Evolutionary conservation across 2,888 invertebrate genomes (phyloP).

Genomic region (Blomia tropicalis): DNA sequence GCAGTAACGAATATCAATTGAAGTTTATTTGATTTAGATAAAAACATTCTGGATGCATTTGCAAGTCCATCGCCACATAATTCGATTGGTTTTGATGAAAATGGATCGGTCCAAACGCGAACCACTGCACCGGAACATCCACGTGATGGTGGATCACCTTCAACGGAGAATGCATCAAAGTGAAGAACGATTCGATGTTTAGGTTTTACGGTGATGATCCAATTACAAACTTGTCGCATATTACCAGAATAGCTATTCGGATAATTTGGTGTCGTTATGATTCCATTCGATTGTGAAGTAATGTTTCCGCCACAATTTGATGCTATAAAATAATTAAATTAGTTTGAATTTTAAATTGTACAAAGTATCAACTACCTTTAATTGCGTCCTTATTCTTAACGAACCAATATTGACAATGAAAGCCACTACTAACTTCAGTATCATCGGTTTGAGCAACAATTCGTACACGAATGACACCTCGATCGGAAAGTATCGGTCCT

Average conservation of each 20-base stretch:
- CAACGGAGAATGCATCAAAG: slow-evolving; percentile 78
- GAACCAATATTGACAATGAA: slow-evolving; percentile 86
- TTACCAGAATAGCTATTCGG: slow-evolving; percentile 62
- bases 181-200: slow-evolving; percentile 74
- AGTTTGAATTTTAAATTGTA: background rate
- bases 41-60: slow-evolving; percentile 30
- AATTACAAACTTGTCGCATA: slow-evolving; percentile 81
- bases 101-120: slow-evolving; percentile 67
- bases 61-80: slow-evolving; percentile 69
- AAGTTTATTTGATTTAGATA: slow-evolving; percentile 29
- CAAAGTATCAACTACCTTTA: slow-evolving; percentile 42
- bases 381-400: slow-evolving; percentile 71
- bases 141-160: slow-evolving; percentile 74
- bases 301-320: slow-evolving; percentile 84
- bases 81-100: slow-evolving; percentile 58
- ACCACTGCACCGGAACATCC: slow-evolving; percentile 82
- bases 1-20: slow-evolving; percentile 58
- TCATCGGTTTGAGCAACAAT: slow-evolving; percentile 73
- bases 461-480: slow-evolving; percentile 69
- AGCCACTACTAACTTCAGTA: slow-evolving; percentile 77
- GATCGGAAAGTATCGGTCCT: slow-evolving; percentile 81
- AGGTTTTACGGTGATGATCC: slow-evolving; percentile 77
- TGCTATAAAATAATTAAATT: background rate
- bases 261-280: slow-evolving; percentile 54
- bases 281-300: slow-evolving; percentile 40